phyloP scores from a whole-genome alignment of 2,888 invertebrate genomes.

The Netelia inedita region DNA sequence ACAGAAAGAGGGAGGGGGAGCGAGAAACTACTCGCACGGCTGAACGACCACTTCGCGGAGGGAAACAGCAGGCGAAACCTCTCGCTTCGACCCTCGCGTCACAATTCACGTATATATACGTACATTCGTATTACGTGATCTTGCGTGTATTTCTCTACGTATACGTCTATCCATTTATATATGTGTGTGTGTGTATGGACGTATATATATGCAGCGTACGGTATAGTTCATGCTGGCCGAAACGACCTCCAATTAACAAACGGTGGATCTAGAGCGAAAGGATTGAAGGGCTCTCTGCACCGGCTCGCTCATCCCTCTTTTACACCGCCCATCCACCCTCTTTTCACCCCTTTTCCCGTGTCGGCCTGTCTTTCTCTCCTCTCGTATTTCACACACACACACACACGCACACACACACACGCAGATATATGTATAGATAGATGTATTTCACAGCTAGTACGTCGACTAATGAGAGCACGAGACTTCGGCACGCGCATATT shows the following conservation, averaged over 20 bases:
- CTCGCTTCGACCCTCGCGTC: slow-evolving; percentile 44
- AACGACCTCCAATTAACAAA: slow-evolving; percentile 83
- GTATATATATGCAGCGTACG: not conserved
- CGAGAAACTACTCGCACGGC: slow-evolving; percentile 31
- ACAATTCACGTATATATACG: slow-evolving; percentile 38
- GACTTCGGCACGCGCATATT: slow-evolving; percentile 61
- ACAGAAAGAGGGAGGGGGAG: not conserved
- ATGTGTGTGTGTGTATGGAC: slow-evolving; percentile 2
- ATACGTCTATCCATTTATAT: slow-evolving; percentile 17
- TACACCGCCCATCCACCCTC: slow-evolving; percentile 56
- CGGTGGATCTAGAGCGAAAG: slow-evolving; percentile 83
- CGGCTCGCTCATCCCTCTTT: slow-evolving; percentile 71
- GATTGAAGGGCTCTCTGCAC: slow-evolving; percentile 80
- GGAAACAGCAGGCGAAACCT: slow-evolving; percentile 40
- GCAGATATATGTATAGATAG: slow-evolving; percentile 11
- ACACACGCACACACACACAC: not conserved
- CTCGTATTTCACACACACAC: slow-evolving; percentile 11
- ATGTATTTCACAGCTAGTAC: slow-evolving; percentile 52
- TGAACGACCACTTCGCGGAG: slow-evolving; percentile 58
- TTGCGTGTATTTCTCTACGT: slow-evolving; percentile 18
- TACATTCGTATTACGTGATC: slow-evolving; percentile 37
- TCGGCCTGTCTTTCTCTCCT: slow-evolving; percentile 21
- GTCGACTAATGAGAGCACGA: slow-evolving; percentile 76
- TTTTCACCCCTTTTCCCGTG: slow-evolving; percentile 55
- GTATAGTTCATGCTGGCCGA: slow-evolving; percentile 34